Conservation (phyloP, 2,888 invertebrate genomes). For the Punctoribates punctum region DNA sequence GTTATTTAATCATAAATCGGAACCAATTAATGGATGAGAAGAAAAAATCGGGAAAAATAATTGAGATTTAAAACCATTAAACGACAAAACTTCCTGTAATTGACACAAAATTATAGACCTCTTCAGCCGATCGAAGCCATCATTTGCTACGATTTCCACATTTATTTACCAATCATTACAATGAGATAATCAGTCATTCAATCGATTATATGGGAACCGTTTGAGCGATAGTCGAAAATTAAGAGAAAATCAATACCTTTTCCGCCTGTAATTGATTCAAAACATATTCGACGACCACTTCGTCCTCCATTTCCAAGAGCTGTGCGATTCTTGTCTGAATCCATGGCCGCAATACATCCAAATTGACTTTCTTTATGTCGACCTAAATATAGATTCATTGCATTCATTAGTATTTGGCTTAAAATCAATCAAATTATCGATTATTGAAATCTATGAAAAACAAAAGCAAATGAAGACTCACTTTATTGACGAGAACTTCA, state of each 20-base stretch:
- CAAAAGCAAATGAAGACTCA: constrained; percentile 28
- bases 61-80: no score
- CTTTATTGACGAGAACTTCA: constrained; percentile 82
- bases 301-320: constrained; percentile 84
- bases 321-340: constrained; percentile 94
- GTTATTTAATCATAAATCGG: background rate
- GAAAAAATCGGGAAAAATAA: no score
- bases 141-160: no score
- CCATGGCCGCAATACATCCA: constrained; percentile 98
- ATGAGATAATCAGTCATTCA: no score
- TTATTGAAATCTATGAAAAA: background rate
- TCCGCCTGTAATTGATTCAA: constrained; percentile 93
- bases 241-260: constrained; percentile 61
- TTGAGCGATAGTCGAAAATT: no score
- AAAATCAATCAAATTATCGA: background rate
- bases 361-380: constrained; percentile 75
- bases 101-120: no score
- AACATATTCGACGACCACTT: constrained; percentile 96
- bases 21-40: background rate
- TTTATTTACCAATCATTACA: no score
- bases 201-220: no score
- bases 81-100: no score
- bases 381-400: constrained; percentile 18
- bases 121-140: no score
- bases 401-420: background rate